Percentiles rank a stretch among this genome's conserved stretches.
Conservation (phyloP, 2,113 vertebrate genomes). For the Paratilapia polleni region DNA sequence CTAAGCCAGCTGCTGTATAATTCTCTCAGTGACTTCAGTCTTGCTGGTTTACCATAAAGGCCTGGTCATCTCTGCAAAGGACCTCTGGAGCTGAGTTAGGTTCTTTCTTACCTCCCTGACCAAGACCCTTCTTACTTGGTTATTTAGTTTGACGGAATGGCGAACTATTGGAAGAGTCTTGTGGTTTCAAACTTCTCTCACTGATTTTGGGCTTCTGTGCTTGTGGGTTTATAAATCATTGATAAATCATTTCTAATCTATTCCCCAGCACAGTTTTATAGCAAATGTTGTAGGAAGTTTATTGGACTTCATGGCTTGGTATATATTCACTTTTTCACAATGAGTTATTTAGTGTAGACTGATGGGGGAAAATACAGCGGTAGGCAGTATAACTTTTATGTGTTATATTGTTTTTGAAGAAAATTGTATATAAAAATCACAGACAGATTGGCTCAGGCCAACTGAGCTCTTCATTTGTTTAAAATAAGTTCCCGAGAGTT, state of each 20-base stretch:
- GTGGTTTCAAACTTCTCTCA: neutral
- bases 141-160: neutral
- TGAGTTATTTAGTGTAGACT: neutral
- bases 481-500: too few species aligned
- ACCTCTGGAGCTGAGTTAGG: neutral
- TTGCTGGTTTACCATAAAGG: neutral
- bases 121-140: neutral
- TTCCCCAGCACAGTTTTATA: neutral
- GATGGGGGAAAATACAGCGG: neutral
- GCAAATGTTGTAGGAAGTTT: neutral
- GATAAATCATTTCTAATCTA: neutral
- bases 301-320: neutral
- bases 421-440: neutral
- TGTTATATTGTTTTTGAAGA: neutral
- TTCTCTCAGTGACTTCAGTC: neutral
- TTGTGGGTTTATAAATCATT: conserved; percentile 2
- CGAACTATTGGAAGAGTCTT: neutral
- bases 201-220: neutral
- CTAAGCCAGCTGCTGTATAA: neutral
- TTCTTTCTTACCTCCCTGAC: neutral
- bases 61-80: neutral
- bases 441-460: neutral
- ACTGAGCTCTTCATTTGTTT: neutral
- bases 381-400: neutral
- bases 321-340: neutral